Conservation (phyloP, 1,140 invertebrate species). For the Kradibia gibbosae region DNA sequence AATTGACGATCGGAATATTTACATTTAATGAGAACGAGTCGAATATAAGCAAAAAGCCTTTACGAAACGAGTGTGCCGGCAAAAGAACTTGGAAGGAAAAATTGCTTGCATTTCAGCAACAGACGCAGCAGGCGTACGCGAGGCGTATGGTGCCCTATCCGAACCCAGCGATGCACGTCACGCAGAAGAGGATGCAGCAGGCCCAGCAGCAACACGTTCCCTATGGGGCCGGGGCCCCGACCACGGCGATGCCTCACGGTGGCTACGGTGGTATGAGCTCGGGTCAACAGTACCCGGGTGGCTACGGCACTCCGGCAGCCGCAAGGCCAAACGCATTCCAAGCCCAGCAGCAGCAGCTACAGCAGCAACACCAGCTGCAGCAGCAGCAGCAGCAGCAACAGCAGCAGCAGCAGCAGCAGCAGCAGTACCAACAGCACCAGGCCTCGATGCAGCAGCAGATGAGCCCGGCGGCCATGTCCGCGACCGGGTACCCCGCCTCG, state of each 20-base stretch:
- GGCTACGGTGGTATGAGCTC: constrained; percentile 60
- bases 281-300: constrained; percentile 61
- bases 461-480: constrained; percentile 39
- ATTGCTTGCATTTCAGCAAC: constrained; percentile 54
- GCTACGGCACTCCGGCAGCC: constrained; percentile 69
- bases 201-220: constrained; percentile 67
- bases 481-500: constrained; percentile 52
- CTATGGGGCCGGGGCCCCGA: constrained; percentile 56
- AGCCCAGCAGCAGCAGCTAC: constrained; percentile 49
- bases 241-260: constrained; percentile 70
- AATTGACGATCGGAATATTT: not conserved
- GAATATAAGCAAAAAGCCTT: not conserved
- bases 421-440: constrained; percentile 43
- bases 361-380: constrained; percentile 52
- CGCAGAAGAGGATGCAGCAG: constrained; percentile 77
- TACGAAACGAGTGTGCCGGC: not conserved
- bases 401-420: constrained; percentile 45
- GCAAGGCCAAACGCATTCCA: constrained; percentile 60
- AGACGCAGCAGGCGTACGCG: constrained; percentile 65
- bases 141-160: constrained; percentile 86
- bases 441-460: constrained; percentile 39
- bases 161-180: constrained; percentile 85
- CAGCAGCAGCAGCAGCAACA: constrained; percentile 56
- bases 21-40: not conserved
- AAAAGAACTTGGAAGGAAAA: not conserved